Evolutionary conservation across 1,140 invertebrate genomes (phyloP).

Genomic region (Cotesia typhae): DNA sequence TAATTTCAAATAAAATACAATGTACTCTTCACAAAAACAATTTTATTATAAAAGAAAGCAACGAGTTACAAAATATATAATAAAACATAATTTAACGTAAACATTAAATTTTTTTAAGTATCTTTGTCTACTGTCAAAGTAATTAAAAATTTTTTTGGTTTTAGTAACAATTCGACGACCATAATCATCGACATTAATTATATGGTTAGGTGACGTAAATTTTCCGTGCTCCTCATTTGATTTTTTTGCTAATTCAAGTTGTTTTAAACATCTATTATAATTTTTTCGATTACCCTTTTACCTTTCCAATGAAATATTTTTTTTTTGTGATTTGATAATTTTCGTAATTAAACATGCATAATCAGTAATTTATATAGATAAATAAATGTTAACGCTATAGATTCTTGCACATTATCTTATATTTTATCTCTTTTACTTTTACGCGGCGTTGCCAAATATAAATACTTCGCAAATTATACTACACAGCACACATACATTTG

Average conservation of each 20-base stretch:
- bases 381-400: not conserved
- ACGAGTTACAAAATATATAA: too few species aligned
- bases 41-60: too few species aligned
- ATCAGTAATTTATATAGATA: not conserved
- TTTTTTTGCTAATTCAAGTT: not conserved
- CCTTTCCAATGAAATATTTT: not conserved
- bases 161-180: too few species aligned
- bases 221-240: not conserved
- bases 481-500: conserved; percentile 24
- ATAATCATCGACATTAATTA: not conserved
- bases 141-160: too few species aligned
- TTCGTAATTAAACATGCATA: not conserved
- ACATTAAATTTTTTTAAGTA: too few species aligned
- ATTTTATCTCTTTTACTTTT: conserved; percentile 10
- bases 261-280: not conserved
- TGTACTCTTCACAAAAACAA: too few species aligned
- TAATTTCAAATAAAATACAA: too few species aligned
- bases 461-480: conserved; percentile 32
- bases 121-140: too few species aligned
- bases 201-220: not conserved
- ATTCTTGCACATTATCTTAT: not conserved
- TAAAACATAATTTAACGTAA: too few species aligned
- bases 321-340: not conserved
- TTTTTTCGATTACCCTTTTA: not conserved
- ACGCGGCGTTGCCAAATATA: conserved; percentile 4